Percentiles rank a stretch among this genome's conserved stretches.
phyloP scores from a whole-genome alignment of 2,797 vertebrate species.

The Tenualosa thibaudeaui region DNA sequence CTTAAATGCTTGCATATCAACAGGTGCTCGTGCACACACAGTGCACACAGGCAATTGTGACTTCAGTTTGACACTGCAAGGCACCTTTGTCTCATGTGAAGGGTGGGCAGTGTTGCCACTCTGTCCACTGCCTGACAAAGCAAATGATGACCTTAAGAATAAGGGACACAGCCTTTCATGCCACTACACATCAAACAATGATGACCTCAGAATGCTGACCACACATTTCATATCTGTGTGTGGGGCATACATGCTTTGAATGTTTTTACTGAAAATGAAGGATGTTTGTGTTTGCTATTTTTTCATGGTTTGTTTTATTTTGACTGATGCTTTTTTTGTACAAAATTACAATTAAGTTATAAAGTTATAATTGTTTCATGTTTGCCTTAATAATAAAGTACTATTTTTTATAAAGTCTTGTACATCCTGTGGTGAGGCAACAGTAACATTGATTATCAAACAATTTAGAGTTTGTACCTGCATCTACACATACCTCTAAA shows the following conservation, averaged over 20 bases:
- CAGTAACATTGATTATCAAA: neutral
- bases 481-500: too few species aligned
- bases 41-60: neutral
- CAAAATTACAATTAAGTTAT: neutral
- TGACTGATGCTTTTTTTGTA: conserved; percentile 4
- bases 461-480: too few species aligned
- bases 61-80: conserved; percentile 15
- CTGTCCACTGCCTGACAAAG: neutral
- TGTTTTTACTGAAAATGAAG: conserved; percentile 5
- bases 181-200: neutral
- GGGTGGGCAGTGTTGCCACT: neutral
- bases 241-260: neutral
- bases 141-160: neutral
- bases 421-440: neutral
- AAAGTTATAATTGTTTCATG: conserved; percentile 1
- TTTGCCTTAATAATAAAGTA: conserved; percentile 21
- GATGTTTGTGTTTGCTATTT: neutral
- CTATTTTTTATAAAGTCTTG: conserved; percentile 6
- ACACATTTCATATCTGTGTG: neutral
- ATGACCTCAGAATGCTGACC: conserved; percentile 15
- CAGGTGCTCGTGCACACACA: neutral
- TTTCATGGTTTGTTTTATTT: neutral
- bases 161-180: neutral
- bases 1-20: neutral
- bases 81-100: neutral